Evolutionary conservation across 1,140 invertebrate species (phyloP).

Genomic region (Drosophila bocqueti): DNA sequence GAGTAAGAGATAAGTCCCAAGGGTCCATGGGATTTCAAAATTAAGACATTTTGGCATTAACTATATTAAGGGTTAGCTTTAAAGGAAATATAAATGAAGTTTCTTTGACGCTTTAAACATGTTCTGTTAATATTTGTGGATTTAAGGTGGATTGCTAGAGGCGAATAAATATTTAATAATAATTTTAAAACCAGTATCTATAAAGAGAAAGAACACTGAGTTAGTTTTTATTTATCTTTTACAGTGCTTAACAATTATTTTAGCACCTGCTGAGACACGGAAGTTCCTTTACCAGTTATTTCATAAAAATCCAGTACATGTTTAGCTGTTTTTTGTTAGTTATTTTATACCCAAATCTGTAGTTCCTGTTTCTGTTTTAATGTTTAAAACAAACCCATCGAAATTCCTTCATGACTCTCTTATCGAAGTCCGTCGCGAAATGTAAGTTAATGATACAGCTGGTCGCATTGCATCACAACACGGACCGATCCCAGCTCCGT

Average conservation of each 20-base stretch:
- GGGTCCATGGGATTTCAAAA: not conserved
- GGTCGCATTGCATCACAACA: conserved; percentile 35
- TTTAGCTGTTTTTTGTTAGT: not conserved
- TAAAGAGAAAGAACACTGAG: not conserved
- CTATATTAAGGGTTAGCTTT: not conserved
- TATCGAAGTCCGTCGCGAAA: conserved; percentile 39
- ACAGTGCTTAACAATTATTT: not conserved
- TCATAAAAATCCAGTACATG: not conserved
- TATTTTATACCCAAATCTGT: not conserved
- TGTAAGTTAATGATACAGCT: conserved; percentile 44
- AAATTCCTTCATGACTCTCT: conserved; percentile 4
- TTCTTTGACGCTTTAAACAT: too few species aligned
- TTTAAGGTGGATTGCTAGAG: fast-evolving
- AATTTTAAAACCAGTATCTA: not conserved
- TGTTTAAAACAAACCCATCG: not conserved
- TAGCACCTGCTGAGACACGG: not conserved
- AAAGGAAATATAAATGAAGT: not conserved
- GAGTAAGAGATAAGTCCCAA: conserved; percentile 6
- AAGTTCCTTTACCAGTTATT: not conserved
- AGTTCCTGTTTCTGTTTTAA: conserved; percentile 12
- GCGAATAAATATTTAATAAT: not conserved
- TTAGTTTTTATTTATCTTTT: not conserved
- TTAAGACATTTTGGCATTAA: conserved; percentile 18
- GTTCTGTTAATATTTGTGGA: not conserved
- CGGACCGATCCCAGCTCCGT: conserved; percentile 22